Base-by-base conservation (phyloP, 2,888 invertebrate species). In the Drosophila nigritarsus region DNA sequence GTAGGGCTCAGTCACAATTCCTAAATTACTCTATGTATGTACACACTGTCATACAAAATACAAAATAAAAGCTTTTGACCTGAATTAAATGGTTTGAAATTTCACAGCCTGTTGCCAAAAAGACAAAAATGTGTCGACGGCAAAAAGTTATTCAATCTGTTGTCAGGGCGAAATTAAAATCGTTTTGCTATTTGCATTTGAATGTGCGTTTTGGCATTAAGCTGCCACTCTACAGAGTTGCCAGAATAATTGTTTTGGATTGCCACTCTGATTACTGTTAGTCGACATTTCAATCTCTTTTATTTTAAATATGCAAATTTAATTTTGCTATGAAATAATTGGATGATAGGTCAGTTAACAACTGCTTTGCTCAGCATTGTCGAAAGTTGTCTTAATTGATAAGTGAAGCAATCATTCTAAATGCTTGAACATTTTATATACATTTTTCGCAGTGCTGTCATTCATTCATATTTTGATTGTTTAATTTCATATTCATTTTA, bases 21-120 rank as follows among this genome's bases (percentile, higher is more conserved):
- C 32, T 32, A 9, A 56, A 36, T 40, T 71, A 20, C 11, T 20
- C 5, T 11, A 11, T 42, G 20, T 24, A 8, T 24, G 20, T 24
- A 18, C 34, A 38, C 8, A 30, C 7, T 40, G 40, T 29, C 38
- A 38, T 29, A 4, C 20, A 70, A 42, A 56, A 59, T 42, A 74
- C 75, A 45, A 32, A 32, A 32, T 32, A 59, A 65, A 77, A 66
- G 71, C 80, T 56, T 75, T 78, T 78, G 80, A 78, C 77, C 77
- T 61, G 75, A 78, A 78, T 80, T 66, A 80, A 80, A 78, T 80
- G 80, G 65, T 65, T 75, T 65, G 58, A 75, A 79, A 75, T 62
- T 76, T 69, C 42, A 70, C 70, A 79, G 64, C 51, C 54, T 45
- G 56, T 24, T 63, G 59, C 53, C 68, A 73, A 20, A 54, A 27